Evolutionary conservation across 2,797 vertebrate genomes (phyloP), one percentile per base, ranked within the genome.

Genomic region (Schizothorax lantsangensis): DNA sequence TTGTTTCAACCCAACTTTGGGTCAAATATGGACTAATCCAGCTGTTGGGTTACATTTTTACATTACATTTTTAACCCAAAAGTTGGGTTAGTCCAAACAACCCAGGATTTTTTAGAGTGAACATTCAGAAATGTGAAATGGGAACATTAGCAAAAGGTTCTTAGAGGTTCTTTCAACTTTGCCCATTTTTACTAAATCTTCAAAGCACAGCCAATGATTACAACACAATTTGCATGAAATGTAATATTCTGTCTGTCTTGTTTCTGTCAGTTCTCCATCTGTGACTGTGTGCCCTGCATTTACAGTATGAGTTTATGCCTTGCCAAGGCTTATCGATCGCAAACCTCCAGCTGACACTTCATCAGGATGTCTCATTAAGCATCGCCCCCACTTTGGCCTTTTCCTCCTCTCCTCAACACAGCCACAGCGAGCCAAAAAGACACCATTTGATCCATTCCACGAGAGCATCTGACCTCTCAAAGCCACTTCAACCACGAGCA

Each of bases 271-370:
- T 26, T 36, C 54, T 71, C 26, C 3, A 40, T 75, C 54, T 83
- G 49, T n/a, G 38, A 77, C 57, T 8, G 62, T 7, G 30, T 79
- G 23, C 85, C 77, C 72, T 68, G 75, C 62, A 78, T 21, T n/a
- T 64, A 85, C 77, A 79, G 45, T n/a, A 74, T 81, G 79, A 64
- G 74, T 62, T 49, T 71, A 57, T n/a, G 23, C 62, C 30, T 36
- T 75, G 52, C 43, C 71, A 82, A 89, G 84, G 43, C 77, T 66
- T 83, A 88, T 90, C 30, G 69, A 87, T 77, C 79, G 38, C 62
- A 89, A 77, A 64, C 81, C 49, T 74, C 21, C 69, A 72, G 57
- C 21, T 62, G 81, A 86, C 59, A 80, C 57, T 88, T 81, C 30
- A 73, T 73, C 33, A 77, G 71, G 52, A 88, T 72, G 45, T 87